Evolutionary conservation across 2,797 vertebrate species (phyloP), one percentile per base, ranked within the genome.

Genomic region (Heteromormyrus szaboi): DNA sequence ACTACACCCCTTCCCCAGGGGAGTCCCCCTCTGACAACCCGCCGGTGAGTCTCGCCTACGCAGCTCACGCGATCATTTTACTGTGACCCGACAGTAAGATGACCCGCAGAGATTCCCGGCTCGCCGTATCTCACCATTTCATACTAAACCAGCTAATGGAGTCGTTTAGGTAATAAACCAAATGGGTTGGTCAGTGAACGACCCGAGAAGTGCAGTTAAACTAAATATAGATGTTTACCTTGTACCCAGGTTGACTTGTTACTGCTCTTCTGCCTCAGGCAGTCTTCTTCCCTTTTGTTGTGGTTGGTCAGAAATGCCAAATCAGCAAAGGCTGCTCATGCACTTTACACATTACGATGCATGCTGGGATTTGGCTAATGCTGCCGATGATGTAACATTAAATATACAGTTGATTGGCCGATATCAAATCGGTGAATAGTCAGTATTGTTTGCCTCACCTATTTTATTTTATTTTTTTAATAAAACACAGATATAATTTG

Each of bases 21-120:
- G 97, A 97, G 89, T 99, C 98, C 85, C 97, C 98, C 0, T 93
- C 97, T 93, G 97, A 95, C 94, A 95, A 95, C 90, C 94, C 96
- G 90, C 93, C 97, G 91, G 98, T 99, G 96, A 90, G 95, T 92
- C 41, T 46, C 41, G 41, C 76, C 37, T 41, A 44, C 19, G 7
- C 76, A 19, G 50, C 5, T 29, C 51, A 14, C 4, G 17, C 12
- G 8, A 5, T 54, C 4, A 33, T 62, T 46, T 72, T 17, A 22
- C 22, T 53, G 62, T 37, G 65, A 65, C 9, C 22, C 3, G 22
- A 46, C 3, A 9, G n/a, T 14, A 9, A 11, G n/a, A 46, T 50
- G 2, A n/a, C 85, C 25, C 89, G 22, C 89, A n/a, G 90, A 81
- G 37, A 46, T 22, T 46, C 76, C 76, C 9, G 7, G 33, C 68